Conservation (phyloP, 1,140 invertebrate genomes). For the Eriosoma lanigerum region DNA sequence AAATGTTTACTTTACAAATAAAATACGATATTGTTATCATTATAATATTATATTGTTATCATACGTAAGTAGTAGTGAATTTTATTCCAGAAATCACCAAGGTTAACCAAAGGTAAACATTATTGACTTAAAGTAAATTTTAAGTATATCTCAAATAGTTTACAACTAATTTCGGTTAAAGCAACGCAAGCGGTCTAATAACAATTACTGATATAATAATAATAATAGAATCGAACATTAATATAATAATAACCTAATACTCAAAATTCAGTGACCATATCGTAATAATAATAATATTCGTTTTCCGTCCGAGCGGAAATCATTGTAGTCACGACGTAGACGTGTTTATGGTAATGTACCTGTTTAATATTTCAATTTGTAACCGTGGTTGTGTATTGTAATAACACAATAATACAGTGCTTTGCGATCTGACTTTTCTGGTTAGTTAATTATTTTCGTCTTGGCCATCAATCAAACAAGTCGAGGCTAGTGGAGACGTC, state of each 20-base stretch:
- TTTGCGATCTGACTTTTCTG: background rate
- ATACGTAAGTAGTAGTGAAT: too few species aligned
- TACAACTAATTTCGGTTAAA: too few species aligned
- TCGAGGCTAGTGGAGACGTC: background rate
- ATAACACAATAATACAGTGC: slow-evolving; percentile 5
- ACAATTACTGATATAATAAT: background rate
- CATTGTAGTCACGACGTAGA: background rate
- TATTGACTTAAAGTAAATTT: too few species aligned
- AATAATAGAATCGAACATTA: background rate
- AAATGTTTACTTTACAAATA: too few species aligned
- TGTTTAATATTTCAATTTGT: slow-evolving; percentile 45
- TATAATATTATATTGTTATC: too few species aligned
- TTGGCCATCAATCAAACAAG: slow-evolving; percentile 41
- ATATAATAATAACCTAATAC: background rate
- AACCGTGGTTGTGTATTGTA: background rate
- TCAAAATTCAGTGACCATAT: background rate
- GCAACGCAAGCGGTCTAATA: too few species aligned
- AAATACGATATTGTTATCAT: too few species aligned
- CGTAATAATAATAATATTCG: background rate
- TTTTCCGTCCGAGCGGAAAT: background rate
- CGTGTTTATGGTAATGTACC: slow-evolving; percentile 11
- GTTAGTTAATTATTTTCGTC: slow-evolving; percentile 43
- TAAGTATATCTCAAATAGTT: too few species aligned
- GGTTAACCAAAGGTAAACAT: too few species aligned
- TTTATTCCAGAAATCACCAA: too few species aligned